These are phyloP conservation scores for Chaetogeoica ovagalla DNA, from an alignment of 2,888 invertebrate genomes.

Conservation along the genomic window DNA sequence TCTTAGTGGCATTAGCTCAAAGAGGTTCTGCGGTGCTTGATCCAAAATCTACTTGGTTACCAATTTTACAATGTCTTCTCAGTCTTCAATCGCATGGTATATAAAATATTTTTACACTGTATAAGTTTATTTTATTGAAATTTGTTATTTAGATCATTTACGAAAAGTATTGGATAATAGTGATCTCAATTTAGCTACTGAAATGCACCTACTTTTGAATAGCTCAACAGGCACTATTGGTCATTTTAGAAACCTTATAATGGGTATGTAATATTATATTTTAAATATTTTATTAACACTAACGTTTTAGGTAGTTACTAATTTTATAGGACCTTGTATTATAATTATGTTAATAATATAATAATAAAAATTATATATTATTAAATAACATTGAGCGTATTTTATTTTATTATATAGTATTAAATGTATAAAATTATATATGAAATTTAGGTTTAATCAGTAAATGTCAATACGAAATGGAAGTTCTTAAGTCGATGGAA, in stretches of 20 bases:
- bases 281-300: no score
- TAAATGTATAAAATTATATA: background rate
- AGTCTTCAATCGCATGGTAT: slow-evolving; percentile 57
- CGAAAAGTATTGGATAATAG: slow-evolving; percentile 62
- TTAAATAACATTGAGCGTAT: no score
- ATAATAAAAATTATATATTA: no score
- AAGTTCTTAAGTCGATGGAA: slow-evolving; percentile 70
- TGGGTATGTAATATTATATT: slow-evolving; percentile 58
- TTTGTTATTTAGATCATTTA: slow-evolving; percentile 52
- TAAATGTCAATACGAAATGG: slow-evolving; percentile 76
- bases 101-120: background rate
- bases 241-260: slow-evolving; percentile 63
- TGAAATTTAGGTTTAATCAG: slow-evolving; percentile 69
- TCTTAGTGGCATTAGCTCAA: slow-evolving; percentile 56
- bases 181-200: slow-evolving; percentile 63
- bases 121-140: background rate
- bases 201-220: slow-evolving; percentile 62
- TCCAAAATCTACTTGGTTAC: slow-evolving; percentile 57
- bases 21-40: slow-evolving; percentile 56
- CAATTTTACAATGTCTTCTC: slow-evolving; percentile 57
- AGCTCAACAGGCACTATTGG: slow-evolving; percentile 64
- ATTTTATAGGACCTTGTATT: background rate
- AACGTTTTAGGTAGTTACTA: no score
- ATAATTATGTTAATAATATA: background rate
- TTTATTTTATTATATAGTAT: background rate